phyloP scores from a whole-genome alignment of 2,888 invertebrate species.

The Troilus luridus region DNA sequence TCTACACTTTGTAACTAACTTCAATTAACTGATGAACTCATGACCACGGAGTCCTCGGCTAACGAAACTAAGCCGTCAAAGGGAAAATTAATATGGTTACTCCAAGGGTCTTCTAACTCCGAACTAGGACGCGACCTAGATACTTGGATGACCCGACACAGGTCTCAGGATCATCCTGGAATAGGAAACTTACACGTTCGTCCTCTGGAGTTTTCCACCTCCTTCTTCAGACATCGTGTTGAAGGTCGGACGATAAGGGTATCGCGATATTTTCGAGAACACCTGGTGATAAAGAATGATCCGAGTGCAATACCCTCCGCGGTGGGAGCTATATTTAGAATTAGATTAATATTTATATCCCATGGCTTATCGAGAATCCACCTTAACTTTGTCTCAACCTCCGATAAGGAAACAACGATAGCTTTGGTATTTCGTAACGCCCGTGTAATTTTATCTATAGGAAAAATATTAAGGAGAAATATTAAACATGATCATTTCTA shows the following conservation, averaged over 20 bases:
- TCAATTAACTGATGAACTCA: slow-evolving; percentile 1
- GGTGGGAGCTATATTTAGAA: not conserved
- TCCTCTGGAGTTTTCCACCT: not conserved
- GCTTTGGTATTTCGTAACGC: not conserved
- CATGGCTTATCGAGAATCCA: not conserved
- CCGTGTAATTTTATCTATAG: not conserved
- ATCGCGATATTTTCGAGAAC: not conserved
- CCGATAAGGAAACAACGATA: not conserved
- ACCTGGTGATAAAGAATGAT: not conserved
- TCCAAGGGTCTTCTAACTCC: not conserved
- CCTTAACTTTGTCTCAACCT: not conserved
- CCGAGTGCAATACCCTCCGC: not conserved
- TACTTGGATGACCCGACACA: not conserved
- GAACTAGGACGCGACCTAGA: slow-evolving; percentile 1
- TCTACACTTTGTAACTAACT: not conserved
- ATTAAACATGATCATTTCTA: not conserved
- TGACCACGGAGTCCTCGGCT: not conserved
- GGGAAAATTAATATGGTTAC: not conserved
- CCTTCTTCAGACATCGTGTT: not conserved
- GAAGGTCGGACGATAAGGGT: not conserved
- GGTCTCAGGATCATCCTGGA: not conserved
- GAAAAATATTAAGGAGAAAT: not conserved
- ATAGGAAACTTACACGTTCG: not conserved
- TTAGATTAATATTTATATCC: slow-evolving; percentile 2
- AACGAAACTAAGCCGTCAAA: not conserved